Conservation (phyloP, 1,140 invertebrate genomes). For the Globodera rostochiensis region DNA sequence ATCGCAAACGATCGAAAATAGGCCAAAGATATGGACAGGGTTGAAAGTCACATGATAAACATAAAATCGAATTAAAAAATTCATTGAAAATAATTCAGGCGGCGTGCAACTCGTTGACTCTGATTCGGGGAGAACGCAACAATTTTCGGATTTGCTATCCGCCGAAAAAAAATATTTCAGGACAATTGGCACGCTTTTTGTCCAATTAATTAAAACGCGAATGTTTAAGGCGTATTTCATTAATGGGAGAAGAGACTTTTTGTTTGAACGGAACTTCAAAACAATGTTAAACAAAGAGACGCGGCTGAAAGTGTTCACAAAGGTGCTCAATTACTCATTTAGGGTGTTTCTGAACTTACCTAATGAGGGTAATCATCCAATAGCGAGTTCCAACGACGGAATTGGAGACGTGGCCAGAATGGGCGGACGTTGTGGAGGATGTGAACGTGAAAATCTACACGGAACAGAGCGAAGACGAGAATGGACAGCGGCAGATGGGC, state of each 20-base stretch:
- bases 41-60: too few species aligned
- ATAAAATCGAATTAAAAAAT: too few species aligned
- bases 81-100: not conserved
- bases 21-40: too few species aligned
- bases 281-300: conserved; percentile 2
- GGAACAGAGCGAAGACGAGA: conserved; percentile 2
- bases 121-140: conserved; percentile 7
- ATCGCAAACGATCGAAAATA: not conserved
- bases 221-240: conserved; percentile 22
- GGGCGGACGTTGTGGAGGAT: conserved; percentile 15
- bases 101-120: conserved; percentile 5
- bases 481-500: conserved; percentile 7
- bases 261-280: conserved; percentile 28
- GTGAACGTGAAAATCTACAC: conserved; percentile 20
- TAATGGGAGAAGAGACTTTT: conserved; percentile 17
- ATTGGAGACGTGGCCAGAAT: not conserved
- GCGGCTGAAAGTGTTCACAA: conserved; percentile 22
- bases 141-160: conserved; percentile 21
- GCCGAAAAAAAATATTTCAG: conserved; percentile 8
- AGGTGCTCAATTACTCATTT: not conserved
- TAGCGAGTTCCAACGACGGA: not conserved
- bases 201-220: not conserved
- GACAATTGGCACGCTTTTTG: conserved; percentile 8
- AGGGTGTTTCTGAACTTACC: not conserved
- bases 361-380: not conserved